phyloP scores from a whole-genome alignment of 2,888 invertebrate species.

The Archips crataeganus region DNA sequence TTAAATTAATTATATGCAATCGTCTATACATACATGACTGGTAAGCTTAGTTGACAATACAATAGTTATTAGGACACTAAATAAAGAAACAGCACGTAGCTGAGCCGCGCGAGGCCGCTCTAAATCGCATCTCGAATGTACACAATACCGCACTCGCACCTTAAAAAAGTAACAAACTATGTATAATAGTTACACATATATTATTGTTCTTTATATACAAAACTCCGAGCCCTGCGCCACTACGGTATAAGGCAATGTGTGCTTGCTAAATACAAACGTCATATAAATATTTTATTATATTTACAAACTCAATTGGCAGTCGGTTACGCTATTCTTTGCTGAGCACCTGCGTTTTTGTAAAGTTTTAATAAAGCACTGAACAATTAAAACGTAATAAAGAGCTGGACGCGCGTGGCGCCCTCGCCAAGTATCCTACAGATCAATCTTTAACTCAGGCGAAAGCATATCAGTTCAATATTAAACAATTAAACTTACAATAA shows the following conservation, averaged over 20 bases:
- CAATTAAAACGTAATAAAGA: constrained; percentile 65
- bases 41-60: constrained; percentile 84
- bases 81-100: constrained; percentile 79
- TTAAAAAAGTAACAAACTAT: constrained; percentile 82
- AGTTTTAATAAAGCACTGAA: constrained; percentile 74
- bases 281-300: constrained; percentile 75
- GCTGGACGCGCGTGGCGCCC: constrained; percentile 40
- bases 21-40: constrained; percentile 84
- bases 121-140: constrained; percentile 67
- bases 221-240: constrained; percentile 71
- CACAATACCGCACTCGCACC: constrained; percentile 73
- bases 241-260: constrained; percentile 72
- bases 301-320: constrained; percentile 80
- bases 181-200: constrained; percentile 75
- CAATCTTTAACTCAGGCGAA: constrained; percentile 28
- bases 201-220: constrained; percentile 82
- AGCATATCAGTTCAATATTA: constrained; percentile 62
- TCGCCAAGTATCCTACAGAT: constrained; percentile 7
- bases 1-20: constrained; percentile 82
- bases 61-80: constrained; percentile 79
- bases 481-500: constrained; percentile 70
- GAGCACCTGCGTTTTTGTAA: constrained; percentile 72
- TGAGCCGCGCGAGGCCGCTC: constrained; percentile 56
- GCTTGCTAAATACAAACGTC: constrained; percentile 69
- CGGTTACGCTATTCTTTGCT: constrained; percentile 62